Conservation (phyloP, 2,113 vertebrate genomes). For the Pandion haliaetus region DNA sequence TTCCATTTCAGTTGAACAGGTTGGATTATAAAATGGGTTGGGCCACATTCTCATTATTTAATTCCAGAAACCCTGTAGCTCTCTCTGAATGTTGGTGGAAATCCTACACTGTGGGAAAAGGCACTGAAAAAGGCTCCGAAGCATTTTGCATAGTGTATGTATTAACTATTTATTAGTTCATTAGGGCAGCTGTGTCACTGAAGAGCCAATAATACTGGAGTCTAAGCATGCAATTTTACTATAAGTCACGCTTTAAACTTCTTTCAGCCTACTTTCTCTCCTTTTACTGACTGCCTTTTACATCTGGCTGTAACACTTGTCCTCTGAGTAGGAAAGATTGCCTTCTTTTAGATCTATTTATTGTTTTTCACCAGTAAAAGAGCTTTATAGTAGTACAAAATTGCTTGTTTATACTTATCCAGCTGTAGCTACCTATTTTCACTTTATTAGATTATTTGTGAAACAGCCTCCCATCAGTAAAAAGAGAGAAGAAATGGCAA, state of each 20-base stretch:
- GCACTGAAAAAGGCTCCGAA: not conserved
- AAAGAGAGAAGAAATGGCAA: not conserved
- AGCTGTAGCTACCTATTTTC: not conserved
- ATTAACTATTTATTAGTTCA: not conserved
- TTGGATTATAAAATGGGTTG: not conserved
- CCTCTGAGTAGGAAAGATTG: not conserved
- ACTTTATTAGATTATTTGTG: not conserved
- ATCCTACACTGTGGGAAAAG: not conserved
- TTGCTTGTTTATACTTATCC: not conserved
- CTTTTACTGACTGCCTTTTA: not conserved
- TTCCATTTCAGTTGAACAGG: not conserved
- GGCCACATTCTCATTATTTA: not conserved
- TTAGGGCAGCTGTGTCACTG: not conserved
- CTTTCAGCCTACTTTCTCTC: not conserved
- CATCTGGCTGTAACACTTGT: not conserved
- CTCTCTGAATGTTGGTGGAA: not conserved
- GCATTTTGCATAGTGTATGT: not conserved
- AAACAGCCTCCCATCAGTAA: not conserved
- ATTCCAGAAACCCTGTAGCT: not conserved
- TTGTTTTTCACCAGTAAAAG: not conserved
- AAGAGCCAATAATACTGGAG: not conserved
- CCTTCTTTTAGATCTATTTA: not conserved
- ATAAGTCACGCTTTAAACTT: not conserved
- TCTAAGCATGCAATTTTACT: not conserved
- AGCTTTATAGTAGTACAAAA: not conserved